Evolutionary conservation across 2,888 invertebrate genomes (phyloP), one percentile per base, ranked within the genome.

Genomic region (Pristionchus mayeri): DNA sequence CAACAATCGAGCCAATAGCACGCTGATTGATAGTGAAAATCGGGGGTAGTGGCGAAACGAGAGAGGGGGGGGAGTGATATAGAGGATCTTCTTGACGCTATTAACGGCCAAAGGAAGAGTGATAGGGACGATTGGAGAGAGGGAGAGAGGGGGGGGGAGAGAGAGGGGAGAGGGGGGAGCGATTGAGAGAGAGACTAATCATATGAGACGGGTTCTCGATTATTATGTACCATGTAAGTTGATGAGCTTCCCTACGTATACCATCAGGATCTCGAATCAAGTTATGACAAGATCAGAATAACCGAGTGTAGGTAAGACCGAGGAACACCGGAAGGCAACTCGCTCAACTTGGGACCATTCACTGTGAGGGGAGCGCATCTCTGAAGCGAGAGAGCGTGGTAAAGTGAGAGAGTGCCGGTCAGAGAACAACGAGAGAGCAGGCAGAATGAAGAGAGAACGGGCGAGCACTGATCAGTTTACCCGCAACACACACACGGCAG

Each of bases 191-290:
- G 75, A 40, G 40, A 13, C 44, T 44, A 63, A 78, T 78, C 50
- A 78, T 78, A 78, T 52, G 50, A 78, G 50, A 78, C 76, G 76
- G 30, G 50, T 50, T 78, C 30, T 4, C n/a, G n/a, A n/a, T n/a
- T n/a, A n/a, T n/a, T n/a, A n/a, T n/a, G n/a, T n/a, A n/a, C n/a
- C n/a, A n/a, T n/a, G n/a, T n/a, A n/a, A n/a, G n/a, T n/a, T n/a
- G n/a, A n/a, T n/a, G n/a, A n/a, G n/a, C n/a, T n/a, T 63, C 63
- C 16, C 63, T 27, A 13, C n/a, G 21, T n/a, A 21, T 21, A 11
- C 21, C 57, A 21, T 57, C 21, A 13, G 21, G 4, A 57, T 18
- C 21, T 6, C n/a, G 57, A 57, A 24, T 4, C 24, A 18, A 11
- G 57, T 24, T 57, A 4, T 57, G 9, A 21, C 24, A 24, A 57